A percentile compares a stretch with the other conserved stretches of the same genome.
These are phyloP conservation scores for Eueremaeus valkanovi DNA, from an alignment of 2,888 invertebrate genomes.

Conservation along the genomic window DNA sequence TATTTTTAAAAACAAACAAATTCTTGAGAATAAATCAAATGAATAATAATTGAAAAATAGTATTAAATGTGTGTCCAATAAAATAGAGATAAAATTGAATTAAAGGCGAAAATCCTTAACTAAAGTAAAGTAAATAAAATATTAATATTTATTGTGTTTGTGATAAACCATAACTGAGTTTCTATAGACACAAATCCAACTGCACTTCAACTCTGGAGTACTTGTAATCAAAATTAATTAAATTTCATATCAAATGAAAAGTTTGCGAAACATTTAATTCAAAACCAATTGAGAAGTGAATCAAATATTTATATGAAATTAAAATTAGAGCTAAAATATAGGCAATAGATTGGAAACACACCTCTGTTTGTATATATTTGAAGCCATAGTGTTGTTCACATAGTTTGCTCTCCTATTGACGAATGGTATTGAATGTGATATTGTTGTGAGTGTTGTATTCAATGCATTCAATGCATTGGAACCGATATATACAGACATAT, in stretches of 20 bases:
- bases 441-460: not conserved
- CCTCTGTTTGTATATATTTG: constrained; percentile 31
- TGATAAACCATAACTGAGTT: not conserved
- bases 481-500: no score
- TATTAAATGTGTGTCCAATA: no score
- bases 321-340: constrained; percentile 8
- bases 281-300: no score
- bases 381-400: constrained; percentile 11
- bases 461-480: not conserved
- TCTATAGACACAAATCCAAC: not conserved
- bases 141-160: not conserved
- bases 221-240: not conserved
- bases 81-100: no score
- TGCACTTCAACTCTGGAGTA: not conserved
- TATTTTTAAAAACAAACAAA: no score
- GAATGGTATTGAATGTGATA: no score
- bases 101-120: no score
- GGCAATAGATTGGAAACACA: not conserved
- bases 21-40: not conserved
- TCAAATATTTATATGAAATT: not conserved
- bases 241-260: no score
- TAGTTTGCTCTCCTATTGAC: no score
- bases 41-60: not conserved
- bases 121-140: not conserved
- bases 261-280: no score